These are phyloP conservation scores for Gallinago undulata DNA, from an alignment of 2,113 vertebrate species.

Conservation along the genomic window DNA sequence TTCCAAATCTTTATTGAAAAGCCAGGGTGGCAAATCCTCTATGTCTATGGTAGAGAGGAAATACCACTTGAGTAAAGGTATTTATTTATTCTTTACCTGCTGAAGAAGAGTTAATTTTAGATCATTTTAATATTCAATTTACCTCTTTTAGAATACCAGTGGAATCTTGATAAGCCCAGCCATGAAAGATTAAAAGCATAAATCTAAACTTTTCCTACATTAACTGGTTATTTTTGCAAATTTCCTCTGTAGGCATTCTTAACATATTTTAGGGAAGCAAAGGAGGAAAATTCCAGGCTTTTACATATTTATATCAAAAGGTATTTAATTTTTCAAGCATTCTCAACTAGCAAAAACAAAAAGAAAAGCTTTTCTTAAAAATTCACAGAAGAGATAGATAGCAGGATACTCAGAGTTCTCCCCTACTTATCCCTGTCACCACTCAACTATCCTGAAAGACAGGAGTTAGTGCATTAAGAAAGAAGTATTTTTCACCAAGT, in stretches of 20 bases:
- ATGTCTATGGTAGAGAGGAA: background rate
- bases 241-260: background rate
- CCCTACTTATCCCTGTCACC: background rate
- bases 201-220: background rate
- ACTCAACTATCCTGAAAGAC: background rate
- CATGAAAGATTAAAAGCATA: background rate
- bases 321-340: background rate
- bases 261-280: background rate
- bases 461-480: background rate
- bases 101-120: background rate
- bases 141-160: background rate
- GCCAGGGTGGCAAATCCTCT: background rate
- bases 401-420: background rate
- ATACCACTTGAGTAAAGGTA: background rate
- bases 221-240: background rate
- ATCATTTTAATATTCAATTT: background rate
- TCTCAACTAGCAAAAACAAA: background rate
- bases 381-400: background rate
- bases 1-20: background rate
- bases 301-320: background rate
- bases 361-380: background rate
- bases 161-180: background rate
- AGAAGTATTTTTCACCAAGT: background rate
- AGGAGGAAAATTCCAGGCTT: background rate
- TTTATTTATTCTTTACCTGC: background rate